These are phyloP conservation scores for Campylorhamphus procurvoides DNA, from an alignment of 2,113 vertebrate genomes.

Conservation along the genomic window DNA sequence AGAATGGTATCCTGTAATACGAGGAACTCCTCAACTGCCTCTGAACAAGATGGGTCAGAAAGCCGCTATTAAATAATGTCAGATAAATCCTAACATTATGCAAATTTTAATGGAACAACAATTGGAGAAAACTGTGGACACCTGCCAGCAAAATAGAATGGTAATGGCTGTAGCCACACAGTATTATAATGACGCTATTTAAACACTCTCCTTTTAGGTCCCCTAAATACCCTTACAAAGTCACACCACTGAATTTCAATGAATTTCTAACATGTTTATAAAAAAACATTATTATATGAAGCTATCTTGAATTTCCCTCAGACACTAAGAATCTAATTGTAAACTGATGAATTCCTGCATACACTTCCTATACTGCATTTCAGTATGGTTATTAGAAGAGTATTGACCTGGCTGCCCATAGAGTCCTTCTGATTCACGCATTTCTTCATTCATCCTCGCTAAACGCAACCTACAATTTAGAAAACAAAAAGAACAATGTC, in stretches of 20 bases:
- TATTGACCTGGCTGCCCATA: slow-evolving; percentile 99
- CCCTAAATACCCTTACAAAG: slow-evolving; percentile 32
- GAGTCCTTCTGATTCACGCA: slow-evolving; percentile 96
- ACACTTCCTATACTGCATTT: slow-evolving; percentile 96
- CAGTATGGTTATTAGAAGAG: slow-evolving; percentile 90
- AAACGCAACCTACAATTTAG: slow-evolving; percentile 84
- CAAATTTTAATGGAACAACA: neutral
- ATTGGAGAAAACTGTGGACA: slow-evolving; percentile 46
- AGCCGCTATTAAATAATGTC: neutral
- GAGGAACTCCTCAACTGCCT: neutral
- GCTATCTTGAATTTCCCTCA: neutral
- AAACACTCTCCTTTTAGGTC: slow-evolving; percentile 10
- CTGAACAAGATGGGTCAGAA: neutral
- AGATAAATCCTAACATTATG: neutral
- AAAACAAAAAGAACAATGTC: neutral
- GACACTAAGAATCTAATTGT: slow-evolving; percentile 85
- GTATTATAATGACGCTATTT: neutral
- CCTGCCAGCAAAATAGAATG: slow-evolving; percentile 43
- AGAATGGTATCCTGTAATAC: slow-evolving; percentile 2
- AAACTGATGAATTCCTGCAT: slow-evolving; percentile 96
- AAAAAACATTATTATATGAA: slow-evolving; percentile 36
- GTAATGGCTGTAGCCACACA: slow-evolving; percentile 10
- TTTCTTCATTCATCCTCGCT: slow-evolving; percentile 99
- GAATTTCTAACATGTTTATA: slow-evolving; percentile 47
- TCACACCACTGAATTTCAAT: slow-evolving; percentile 22